These are phyloP conservation scores for Cheilosia vulpina DNA, from an alignment of 2,888 invertebrate genomes.

Conservation along the genomic window DNA sequence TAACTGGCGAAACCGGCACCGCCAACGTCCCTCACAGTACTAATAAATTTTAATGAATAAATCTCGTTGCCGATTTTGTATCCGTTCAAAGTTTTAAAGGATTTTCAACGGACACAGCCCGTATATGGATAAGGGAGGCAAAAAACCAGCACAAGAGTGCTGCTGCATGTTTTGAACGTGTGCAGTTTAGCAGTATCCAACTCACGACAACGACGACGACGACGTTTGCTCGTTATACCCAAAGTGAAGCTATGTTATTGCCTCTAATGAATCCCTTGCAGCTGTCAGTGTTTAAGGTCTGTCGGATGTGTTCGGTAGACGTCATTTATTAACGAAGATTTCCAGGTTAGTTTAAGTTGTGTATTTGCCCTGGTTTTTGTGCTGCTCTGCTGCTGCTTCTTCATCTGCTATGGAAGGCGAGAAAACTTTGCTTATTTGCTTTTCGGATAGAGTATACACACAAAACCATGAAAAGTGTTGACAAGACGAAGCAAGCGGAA, in stretches of 20 bases:
- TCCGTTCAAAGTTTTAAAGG: slow-evolving; percentile 73
- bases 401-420: slow-evolving; percentile 22
- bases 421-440: slow-evolving; percentile 64
- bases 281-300: slow-evolving; percentile 69
- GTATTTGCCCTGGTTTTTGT: slow-evolving; percentile 48
- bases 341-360: slow-evolving; percentile 71
- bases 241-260: slow-evolving; percentile 53
- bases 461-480: slow-evolving; percentile 57
- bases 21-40: slow-evolving; percentile 51
- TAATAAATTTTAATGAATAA: slow-evolving; percentile 75
- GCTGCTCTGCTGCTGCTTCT: background rate
- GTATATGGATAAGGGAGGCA: slow-evolving; percentile 4
- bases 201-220: slow-evolving; percentile 40
- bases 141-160: slow-evolving; percentile 38
- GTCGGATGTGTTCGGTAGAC: slow-evolving; percentile 70
- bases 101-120: slow-evolving; percentile 69
- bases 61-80: slow-evolving; percentile 75
- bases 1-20: slow-evolving; percentile 8
- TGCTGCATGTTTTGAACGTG: slow-evolving; percentile 50
- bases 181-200: slow-evolving; percentile 33
- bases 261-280: slow-evolving; percentile 71
- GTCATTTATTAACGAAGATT: slow-evolving; percentile 75
- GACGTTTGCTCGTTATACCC: slow-evolving; percentile 66
- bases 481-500: slow-evolving; percentile 63
- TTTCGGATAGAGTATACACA: slow-evolving; percentile 6